Conservation (phyloP, 2,797 vertebrate species). For the Hybognathus amarus region DNA sequence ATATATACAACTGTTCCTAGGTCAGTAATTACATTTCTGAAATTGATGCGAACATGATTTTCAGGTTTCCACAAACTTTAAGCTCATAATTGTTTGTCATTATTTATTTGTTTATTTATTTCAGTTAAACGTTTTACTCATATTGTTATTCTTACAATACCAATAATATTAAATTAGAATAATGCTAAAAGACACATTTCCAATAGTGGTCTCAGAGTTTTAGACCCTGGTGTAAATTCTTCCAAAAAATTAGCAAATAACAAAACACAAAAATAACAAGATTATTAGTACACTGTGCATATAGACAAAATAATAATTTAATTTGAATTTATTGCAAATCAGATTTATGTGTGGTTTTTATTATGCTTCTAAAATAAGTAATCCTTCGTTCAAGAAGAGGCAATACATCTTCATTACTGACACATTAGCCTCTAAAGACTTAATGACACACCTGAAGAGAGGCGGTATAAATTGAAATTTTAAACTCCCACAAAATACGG, state of each 20-base stretch:
- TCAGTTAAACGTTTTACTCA: background rate
- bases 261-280: background rate
- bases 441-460: constrained; percentile 31
- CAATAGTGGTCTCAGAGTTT: background rate
- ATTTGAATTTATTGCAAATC: background rate
- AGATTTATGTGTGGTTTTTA: background rate
- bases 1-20: background rate
- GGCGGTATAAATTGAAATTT: background rate
- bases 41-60: background rate
- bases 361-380: background rate
- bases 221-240: background rate
- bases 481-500: background rate
- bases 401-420: constrained; percentile 33
- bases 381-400: constrained; percentile 4
- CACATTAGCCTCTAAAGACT: constrained; percentile 5
- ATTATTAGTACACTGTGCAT: background rate
- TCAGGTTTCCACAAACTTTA: background rate
- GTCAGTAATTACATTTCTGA: background rate
- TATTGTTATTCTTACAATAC: background rate
- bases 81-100: background rate
- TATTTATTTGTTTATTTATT: no score
- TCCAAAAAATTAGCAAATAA: background rate
- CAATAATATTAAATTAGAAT: background rate
- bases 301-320: constrained; percentile 1
- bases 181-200: background rate